Evolutionary conservation across 2,797 vertebrate genomes (phyloP).

Genomic region (Vireo griseus): DNA sequence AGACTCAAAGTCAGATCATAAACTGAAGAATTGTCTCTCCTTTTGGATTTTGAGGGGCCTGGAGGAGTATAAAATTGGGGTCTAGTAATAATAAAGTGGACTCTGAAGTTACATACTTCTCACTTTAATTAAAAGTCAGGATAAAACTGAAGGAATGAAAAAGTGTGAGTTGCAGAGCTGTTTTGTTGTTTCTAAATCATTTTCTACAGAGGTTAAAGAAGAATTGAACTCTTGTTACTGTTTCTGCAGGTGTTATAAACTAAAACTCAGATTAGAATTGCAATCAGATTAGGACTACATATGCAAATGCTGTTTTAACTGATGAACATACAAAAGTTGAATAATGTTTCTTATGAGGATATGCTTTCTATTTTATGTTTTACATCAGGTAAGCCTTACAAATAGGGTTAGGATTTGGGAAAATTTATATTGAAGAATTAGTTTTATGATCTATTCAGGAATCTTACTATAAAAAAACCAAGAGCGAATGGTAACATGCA

Average conservation of each 20-base stretch:
- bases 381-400: neutral
- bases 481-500: fast-evolving
- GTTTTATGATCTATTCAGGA: neutral
- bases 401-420: neutral
- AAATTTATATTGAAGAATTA: neutral
- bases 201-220: neutral
- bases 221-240: neutral
- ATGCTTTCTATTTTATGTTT: neutral
- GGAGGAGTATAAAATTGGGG: neutral
- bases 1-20: neutral
- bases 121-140: neutral
- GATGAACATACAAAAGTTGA: neutral
- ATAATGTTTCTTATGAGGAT: neutral
- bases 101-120: neutral
- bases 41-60: neutral
- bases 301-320: neutral
- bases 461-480: neutral
- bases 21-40: neutral
- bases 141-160: neutral
- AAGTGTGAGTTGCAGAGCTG: neutral
- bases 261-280: neutral
- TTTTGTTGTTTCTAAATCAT: neutral
- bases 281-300: neutral
- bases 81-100: neutral
- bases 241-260: neutral